Conservation (phyloP, 2,113 vertebrate species). For the Semnornis frantzii region DNA sequence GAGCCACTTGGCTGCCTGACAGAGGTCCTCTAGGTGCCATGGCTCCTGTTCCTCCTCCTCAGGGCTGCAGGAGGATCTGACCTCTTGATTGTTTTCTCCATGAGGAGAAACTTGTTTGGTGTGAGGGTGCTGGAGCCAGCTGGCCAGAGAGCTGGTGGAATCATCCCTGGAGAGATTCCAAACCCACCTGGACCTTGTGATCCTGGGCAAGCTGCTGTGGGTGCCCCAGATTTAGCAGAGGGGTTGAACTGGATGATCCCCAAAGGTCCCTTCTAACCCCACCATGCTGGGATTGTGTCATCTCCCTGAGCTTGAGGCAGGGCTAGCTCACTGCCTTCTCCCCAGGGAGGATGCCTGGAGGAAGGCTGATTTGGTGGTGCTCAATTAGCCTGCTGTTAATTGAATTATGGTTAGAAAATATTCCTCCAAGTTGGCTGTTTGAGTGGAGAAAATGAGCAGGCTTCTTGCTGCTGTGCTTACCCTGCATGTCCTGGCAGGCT, state of each 20-base stretch:
- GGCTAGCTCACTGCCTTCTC: neutral
- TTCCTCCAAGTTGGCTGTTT: neutral
- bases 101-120: neutral
- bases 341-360: neutral
- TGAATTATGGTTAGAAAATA: neutral
- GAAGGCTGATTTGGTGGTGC: neutral
- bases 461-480: neutral
- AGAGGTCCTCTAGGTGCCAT: too few species aligned
- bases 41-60: neutral
- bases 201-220: too few species aligned
- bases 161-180: too few species aligned
- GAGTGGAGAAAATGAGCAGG: neutral
- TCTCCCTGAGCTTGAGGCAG: neutral
- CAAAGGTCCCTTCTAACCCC: too few species aligned
- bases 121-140: too few species aligned
- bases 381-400: neutral
- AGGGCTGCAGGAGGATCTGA: neutral
- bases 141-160: too few species aligned
- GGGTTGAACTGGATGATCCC: too few species aligned
- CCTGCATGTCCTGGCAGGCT: accelerated
- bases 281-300: neutral
- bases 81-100: neutral
- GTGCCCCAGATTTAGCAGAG: too few species aligned
- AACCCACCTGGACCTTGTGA: too few species aligned
- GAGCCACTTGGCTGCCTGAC: neutral